Conservation (phyloP, 2,888 invertebrate species). For the Leuctra nigra region DNA sequence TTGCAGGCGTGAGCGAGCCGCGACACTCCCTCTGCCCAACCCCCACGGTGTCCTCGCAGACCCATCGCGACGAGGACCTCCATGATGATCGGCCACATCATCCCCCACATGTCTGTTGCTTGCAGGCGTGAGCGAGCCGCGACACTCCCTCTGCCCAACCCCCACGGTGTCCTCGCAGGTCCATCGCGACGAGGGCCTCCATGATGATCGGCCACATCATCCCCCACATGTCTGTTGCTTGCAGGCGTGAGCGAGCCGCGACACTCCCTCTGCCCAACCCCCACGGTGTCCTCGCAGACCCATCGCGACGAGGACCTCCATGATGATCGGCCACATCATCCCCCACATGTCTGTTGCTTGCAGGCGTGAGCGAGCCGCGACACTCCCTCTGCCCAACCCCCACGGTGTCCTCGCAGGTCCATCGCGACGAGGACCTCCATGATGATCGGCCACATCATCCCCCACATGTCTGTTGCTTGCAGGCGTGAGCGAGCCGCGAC, state of each 20-base stretch:
- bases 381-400: conserved; percentile 33
- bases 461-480: conserved; percentile 35
- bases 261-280: too few relatives aligned
- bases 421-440: conserved; percentile 47
- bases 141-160: conserved; percentile 18
- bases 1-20: too few relatives aligned
- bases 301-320: too few relatives aligned
- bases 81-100: too few relatives aligned
- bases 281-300: too few relatives aligned
- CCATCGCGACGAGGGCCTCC: conserved; percentile 47
- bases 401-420: conserved; percentile 57
- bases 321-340: too few relatives aligned
- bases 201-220: conserved; percentile 38
- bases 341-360: too few relatives aligned
- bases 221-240: conserved; percentile 39
- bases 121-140: conserved; percentile 23
- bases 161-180: conserved; percentile 59
- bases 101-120: too few relatives aligned
- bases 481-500: conserved; percentile 23
- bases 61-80: too few relatives aligned
- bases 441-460: conserved; percentile 38
- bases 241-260: too few relatives aligned
- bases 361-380: conserved; percentile 24
- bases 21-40: too few relatives aligned
- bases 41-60: too few relatives aligned